phyloP scores from a whole-genome alignment of 2,113 vertebrate species.

The Platanista minor region DNA sequence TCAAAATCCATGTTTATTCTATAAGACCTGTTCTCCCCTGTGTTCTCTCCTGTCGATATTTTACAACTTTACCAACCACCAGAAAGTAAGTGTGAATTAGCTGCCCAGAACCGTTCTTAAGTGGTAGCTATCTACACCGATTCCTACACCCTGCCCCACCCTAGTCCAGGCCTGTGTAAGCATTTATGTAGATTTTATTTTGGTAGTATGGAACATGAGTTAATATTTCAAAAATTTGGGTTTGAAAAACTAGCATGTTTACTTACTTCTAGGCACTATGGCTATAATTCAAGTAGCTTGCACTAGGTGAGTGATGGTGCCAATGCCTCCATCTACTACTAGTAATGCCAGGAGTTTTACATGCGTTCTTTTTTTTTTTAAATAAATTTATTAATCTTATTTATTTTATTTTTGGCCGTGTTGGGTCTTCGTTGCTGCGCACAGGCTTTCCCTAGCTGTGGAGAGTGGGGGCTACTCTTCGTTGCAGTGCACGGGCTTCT shows the following conservation, averaged over 20 bases:
- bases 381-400: too few relatives aligned
- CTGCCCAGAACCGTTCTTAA: neutral
- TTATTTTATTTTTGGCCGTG: too few relatives aligned
- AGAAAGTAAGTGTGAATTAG: neutral
- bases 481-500: too few relatives aligned
- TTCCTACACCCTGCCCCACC: neutral
- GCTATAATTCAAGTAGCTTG: neutral
- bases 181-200: neutral
- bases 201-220: neutral
- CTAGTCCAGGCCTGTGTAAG: neutral
- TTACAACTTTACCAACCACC: neutral
- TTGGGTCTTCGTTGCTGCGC: too few relatives aligned
- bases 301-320: neutral
- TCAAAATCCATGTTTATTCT: neutral
- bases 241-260: neutral
- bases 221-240: neutral
- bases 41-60: neutral
- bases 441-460: too few relatives aligned
- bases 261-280: neutral
- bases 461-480: too few relatives aligned
- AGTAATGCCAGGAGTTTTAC: neutral
- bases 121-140: neutral
- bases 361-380: neutral
- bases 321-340: neutral
- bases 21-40: neutral